Base-by-base conservation (phyloP, 2,797 vertebrate species). In the Antrozous pallidus region DNA sequence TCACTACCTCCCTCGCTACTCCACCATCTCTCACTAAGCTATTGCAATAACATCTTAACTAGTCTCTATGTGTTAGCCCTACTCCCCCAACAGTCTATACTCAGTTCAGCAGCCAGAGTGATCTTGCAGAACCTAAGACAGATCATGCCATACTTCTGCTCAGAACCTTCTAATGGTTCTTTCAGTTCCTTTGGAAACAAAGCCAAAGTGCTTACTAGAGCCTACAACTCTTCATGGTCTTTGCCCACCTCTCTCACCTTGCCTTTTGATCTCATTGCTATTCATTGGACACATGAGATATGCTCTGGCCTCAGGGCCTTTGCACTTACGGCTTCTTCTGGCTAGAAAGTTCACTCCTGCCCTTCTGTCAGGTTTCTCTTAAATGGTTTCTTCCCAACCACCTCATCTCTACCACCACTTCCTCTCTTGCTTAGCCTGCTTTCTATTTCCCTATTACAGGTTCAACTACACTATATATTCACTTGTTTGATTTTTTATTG, bases 261-360 rank as follows among this genome's bases (percentile, higher is more conserved):
- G 31, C 14, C 26, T 6, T 10, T 24, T 47, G 42, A 40, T 36
- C 49, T 61, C 71, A 54, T 65, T 40, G 45, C 22, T 83, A 63
- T 65, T 67, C n/a, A 20, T 1, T 11, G 80, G 79, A 40, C 22
- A 28, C 8, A 22, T 42, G 26, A 18, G 26, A 65, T 6, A 14
- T 10, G 38, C 8, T 51, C 40, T 78, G 69, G 45, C 38, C 84
- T 79, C 80, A 86, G 24, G 75, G 17, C 42, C 49, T 86, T 78
- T 38, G 18, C 31, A 56, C 11, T 28, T 47, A 12, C 0, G 1
- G 7, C 33, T 90, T 81, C 47, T 73, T 58, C 65, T 67, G 36
- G 42, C 4, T 69, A 11, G 47, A 63, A 36, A 63, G 56, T 26
- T 75, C 67, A 49, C 40, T 71, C 17, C 16, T 49, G 28, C 38